phyloP scores from a whole-genome alignment of 2,113 vertebrate genomes.

The Oryzias celebensis region DNA sequence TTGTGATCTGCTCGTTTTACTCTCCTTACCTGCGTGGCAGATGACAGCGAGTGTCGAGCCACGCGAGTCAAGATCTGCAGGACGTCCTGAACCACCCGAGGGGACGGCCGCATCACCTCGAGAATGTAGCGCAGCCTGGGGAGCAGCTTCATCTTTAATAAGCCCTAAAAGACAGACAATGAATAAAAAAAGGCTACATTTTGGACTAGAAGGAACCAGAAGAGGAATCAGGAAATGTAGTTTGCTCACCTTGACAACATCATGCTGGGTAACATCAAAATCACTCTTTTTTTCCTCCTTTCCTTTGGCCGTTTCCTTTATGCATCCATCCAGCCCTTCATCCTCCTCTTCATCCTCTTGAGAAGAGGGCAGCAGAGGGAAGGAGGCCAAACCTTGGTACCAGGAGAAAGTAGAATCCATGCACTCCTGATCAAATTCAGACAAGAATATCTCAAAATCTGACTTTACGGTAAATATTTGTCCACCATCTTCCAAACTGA shows the following conservation, averaged over 20 bases:
- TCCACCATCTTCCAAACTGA: background rate
- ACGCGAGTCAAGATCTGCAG: slow-evolving; percentile 87
- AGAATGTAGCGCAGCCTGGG: slow-evolving; percentile 90
- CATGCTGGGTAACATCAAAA: slow-evolving; percentile 84
- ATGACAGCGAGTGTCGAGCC: slow-evolving; percentile 85
- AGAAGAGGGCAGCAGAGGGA: slow-evolving; percentile 83
- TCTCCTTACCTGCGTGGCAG: slow-evolving; percentile 82
- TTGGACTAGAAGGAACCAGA: fast-evolving
- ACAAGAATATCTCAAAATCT: background rate
- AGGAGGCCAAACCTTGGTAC: slow-evolving; percentile 84
- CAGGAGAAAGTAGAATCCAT: slow-evolving; percentile 89
- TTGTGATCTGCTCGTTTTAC: background rate
- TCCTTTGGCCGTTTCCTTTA: slow-evolving; percentile 70
- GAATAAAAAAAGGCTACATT: background rate
- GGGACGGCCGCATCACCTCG: slow-evolving; percentile 86
- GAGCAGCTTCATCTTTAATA: slow-evolving; percentile 90
- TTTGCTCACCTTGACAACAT: slow-evolving; percentile 86
- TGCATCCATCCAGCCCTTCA: slow-evolving; percentile 72
- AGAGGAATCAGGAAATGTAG: background rate
- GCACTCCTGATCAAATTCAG: slow-evolving; percentile 77
- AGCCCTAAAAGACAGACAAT: slow-evolving; percentile 77
- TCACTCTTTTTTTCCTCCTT: slow-evolving; percentile 85
- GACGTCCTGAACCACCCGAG: slow-evolving; percentile 83
- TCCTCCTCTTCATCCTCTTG: slow-evolving; percentile 83
- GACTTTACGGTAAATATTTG: background rate